These are phyloP conservation scores for Eidolon dupreanum DNA, from an alignment of 2,797 vertebrate species.

Conservation along the genomic window DNA sequence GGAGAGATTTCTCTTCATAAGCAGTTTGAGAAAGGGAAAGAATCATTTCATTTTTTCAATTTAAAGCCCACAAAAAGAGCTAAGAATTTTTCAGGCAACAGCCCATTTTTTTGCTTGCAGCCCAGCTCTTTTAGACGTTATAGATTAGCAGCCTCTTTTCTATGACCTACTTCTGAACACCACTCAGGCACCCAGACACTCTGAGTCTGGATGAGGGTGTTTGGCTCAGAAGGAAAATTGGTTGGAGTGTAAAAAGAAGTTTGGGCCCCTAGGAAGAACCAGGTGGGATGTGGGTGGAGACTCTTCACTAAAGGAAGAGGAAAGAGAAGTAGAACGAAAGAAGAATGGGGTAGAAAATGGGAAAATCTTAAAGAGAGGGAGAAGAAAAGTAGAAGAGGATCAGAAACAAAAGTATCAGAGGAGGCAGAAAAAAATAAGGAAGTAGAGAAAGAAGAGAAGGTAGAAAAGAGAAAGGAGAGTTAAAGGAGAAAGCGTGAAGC, in stretches of 20 bases:
- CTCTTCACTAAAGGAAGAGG: background rate
- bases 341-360: background rate
- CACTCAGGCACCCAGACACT: background rate
- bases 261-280: background rate
- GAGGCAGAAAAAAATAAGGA: background rate
- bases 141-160: background rate
- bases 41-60: conserved; percentile 8
- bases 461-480: background rate
- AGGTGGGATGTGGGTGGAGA: background rate
- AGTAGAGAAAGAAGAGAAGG: background rate
- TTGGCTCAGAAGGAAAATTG: conserved; percentile 8
- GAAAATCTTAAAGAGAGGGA: background rate
- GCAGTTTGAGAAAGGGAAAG: background rate
- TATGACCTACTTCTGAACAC: conserved; percentile 2
- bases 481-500: background rate
- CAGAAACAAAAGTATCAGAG: background rate
- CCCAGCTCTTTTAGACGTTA: background rate
- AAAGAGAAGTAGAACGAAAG: background rate
- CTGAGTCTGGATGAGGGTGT: background rate
- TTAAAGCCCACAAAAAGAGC: background rate
- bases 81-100: background rate
- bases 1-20: background rate
- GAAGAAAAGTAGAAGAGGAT: background rate
- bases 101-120: background rate
- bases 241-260: background rate